Percentiles rank a stretch among this genome's conserved stretches.
phyloP scores from a whole-genome alignment of 2,797 vertebrate species.

The Enteromius anoplus region DNA sequence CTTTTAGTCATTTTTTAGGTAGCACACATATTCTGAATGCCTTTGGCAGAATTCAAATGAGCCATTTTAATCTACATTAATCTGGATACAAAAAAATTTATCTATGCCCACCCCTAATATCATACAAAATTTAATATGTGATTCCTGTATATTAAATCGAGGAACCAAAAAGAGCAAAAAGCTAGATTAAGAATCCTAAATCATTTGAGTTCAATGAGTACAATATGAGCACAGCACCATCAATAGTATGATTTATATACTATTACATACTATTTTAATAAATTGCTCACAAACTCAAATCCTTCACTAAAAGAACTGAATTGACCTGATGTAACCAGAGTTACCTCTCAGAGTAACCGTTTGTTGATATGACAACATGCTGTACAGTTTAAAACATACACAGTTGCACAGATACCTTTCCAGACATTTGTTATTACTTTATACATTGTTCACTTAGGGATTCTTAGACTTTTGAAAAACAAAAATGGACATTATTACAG shows the following conservation, averaged over 20 bases:
- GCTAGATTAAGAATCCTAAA: not conserved
- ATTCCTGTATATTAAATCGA: not conserved
- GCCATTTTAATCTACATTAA: no score
- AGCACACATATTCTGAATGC: no score
- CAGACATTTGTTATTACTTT: not conserved
- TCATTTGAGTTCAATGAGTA: no score
- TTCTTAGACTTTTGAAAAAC: not conserved
- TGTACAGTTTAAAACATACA: not conserved
- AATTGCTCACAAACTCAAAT: not conserved
- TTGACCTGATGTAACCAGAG: not conserved
- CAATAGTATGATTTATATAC: not conserved
- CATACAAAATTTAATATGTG: not conserved
- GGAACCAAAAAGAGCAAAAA: not conserved
- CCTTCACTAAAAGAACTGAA: not conserved
- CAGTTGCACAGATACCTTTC: not conserved
- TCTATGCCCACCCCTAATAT: not conserved
- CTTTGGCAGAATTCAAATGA: no score
- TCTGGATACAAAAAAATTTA: no score
- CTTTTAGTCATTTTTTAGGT: no score
- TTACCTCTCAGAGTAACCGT: not conserved
- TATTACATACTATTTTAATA: not conserved
- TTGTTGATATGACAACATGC: not conserved
- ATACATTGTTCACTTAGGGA: not conserved
- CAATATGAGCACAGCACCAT: not conserved
- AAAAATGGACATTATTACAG: not conserved